Evolutionary conservation across 2,113 vertebrate genomes (phyloP).

Genomic region (Eleginops maclovinus): DNA sequence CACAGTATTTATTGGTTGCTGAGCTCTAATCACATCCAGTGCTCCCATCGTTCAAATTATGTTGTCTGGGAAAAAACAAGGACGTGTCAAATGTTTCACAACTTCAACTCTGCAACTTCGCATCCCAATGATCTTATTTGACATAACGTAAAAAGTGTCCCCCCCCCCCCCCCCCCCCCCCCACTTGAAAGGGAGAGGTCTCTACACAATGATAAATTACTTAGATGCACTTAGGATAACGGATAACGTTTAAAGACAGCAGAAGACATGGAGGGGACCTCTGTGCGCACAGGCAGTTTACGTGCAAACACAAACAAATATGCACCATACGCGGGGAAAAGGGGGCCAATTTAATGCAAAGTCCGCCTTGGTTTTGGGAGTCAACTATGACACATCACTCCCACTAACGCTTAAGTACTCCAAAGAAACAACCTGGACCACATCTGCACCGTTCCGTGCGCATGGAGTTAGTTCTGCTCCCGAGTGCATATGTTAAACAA

Average conservation of each 20-base stretch:
- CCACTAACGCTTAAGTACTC: constrained; percentile 30
- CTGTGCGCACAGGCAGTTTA: background rate
- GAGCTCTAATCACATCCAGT: constrained; percentile 17
- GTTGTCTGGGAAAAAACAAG: background rate
- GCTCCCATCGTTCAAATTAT: background rate
- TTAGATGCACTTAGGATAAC: background rate
- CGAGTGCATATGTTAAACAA: constrained; percentile 11
- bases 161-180: too few species aligned
- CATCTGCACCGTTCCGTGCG: constrained; percentile 28
- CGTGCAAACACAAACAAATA: constrained; percentile 15
- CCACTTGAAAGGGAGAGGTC: too few species aligned
- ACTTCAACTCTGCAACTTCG: background rate
- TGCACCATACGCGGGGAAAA: background rate
- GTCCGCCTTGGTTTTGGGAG: constrained; percentile 18
- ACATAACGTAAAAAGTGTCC: background rate
- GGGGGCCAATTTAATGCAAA: background rate
- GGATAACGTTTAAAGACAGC: fast-evolving
- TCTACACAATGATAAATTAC: background rate
- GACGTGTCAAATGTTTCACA: background rate
- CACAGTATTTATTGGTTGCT: constrained; percentile 15
- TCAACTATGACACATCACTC: constrained; percentile 46
- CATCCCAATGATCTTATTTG: background rate
- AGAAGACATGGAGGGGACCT: background rate
- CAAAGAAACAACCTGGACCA: constrained; percentile 4
- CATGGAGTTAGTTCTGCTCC: constrained; percentile 25